Evolutionary conservation across 2,888 invertebrate species (phyloP).

Genomic region (Oscheius sp.): DNA sequence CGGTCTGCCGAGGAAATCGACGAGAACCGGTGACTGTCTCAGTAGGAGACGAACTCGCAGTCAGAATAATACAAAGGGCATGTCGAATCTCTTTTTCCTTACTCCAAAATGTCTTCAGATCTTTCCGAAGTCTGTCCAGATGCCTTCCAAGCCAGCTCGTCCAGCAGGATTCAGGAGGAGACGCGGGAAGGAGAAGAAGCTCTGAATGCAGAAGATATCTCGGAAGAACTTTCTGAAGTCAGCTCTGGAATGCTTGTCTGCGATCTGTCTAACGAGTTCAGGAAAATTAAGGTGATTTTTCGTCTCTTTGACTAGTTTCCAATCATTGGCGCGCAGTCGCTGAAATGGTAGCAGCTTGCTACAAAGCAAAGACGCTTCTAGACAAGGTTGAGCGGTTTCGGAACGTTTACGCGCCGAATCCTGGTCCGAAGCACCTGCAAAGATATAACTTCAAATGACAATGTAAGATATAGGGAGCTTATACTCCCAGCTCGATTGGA

Average conservation of each 20-base stretch:
- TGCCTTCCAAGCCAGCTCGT: background rate
- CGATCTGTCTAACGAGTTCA: constrained; percentile 48
- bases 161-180: background rate
- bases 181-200: background rate
- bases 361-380: too few species aligned
- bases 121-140: background rate
- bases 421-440: background rate
- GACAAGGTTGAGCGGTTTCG: too few species aligned
- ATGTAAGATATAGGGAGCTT: too few species aligned
- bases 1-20: background rate
- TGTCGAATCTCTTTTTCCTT: background rate
- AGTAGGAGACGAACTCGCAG: constrained; percentile 19
- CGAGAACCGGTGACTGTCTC: background rate
- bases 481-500: too few species aligned
- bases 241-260: constrained; percentile 55
- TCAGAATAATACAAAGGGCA: constrained; percentile 19
- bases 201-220: background rate
- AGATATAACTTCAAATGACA: background rate
- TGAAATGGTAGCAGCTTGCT: background rate
- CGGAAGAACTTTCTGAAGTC: constrained; percentile 42
- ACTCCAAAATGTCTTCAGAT: background rate
- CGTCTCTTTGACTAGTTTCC: too few species aligned
- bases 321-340: too few species aligned
- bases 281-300: constrained; percentile 44
- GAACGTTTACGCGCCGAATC: too few species aligned